Base-by-base conservation (phyloP, 2,797 vertebrate species). In the Aulostomus chinensis region DNA sequence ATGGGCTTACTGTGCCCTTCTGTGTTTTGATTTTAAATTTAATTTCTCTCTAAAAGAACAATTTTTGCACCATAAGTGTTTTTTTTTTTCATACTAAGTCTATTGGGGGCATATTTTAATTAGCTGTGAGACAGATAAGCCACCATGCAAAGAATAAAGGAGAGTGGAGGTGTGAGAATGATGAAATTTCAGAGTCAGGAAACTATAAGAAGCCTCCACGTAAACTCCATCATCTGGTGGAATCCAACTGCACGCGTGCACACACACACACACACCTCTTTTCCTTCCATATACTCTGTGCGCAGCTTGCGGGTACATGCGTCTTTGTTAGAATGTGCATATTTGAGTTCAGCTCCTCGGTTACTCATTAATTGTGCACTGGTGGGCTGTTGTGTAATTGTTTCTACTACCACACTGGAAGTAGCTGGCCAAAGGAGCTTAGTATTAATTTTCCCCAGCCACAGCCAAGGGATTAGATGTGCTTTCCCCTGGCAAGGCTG, bases 381-480 rank as follows among this genome's bases (percentile, higher is more conserved):
- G 64, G 71, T 74, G 75, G 62, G 66, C 55, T 14, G 43, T 72
- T 76, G 62, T 81, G 81, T 83, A 84, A 88, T 86, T 88, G 84
- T 84, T 86, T 81, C 64, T 68, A 55, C 56, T 41, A 58, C 69
- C 65, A 57, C 66, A 58, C 51, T 76, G 70, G 56, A 80, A 77
- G 75, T 65, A 54, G 56, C 53, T 58, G 71, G 65, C 67, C 77
- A 86, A 81, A 75, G 66, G 58, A 80, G 76, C 76, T 83, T 79
- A 63, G 63, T 81, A 78, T 83, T 84, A 75, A 85, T 84, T 85
- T 84, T 76, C 57, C 56, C 58, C 11, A 45, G 78, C 67, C 66
- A 77, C 57, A 79, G 74, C 73, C 65, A 67, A 57, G 83, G 80
- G 75, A 86, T 85, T 84, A 85, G 68, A 81, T 73, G 76, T 73